Conservation (phyloP, 2,113 vertebrate genomes). For the Macquaria ambigua region DNA sequence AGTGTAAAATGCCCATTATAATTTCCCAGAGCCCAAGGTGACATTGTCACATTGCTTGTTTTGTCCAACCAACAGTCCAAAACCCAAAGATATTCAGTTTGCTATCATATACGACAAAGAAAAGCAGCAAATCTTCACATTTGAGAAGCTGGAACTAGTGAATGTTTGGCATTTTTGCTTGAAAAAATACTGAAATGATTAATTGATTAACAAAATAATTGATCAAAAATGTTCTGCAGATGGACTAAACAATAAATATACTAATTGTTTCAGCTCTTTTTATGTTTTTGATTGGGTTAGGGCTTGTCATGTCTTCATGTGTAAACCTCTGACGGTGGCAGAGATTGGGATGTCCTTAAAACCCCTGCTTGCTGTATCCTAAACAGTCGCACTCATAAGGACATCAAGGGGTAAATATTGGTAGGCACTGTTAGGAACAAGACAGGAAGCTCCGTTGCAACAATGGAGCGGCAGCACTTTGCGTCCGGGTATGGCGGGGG, state of each 20-base stretch:
- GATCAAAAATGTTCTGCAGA: background rate
- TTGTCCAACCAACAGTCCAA: background rate
- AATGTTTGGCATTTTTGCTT: background rate
- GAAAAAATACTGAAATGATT: background rate
- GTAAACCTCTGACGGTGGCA: background rate
- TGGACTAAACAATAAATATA: background rate
- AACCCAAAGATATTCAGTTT: background rate
- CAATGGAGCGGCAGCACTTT: conserved; percentile 62
- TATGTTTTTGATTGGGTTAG: background rate
- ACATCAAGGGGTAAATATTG: conserved; percentile 37
- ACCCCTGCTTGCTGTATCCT: conserved; percentile 35
- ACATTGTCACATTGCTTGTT: background rate
- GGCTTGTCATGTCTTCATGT: background rate
- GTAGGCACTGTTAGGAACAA: conserved; percentile 15
- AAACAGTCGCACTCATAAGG: conserved; percentile 23
- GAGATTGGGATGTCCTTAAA: background rate
- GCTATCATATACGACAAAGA: background rate
- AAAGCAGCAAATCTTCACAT: background rate
- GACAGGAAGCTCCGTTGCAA: conserved; percentile 62
- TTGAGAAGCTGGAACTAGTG: background rate
- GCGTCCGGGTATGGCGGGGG: conserved; percentile 63
- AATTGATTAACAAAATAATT: background rate
- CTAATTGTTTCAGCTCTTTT: background rate
- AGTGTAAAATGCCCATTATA: background rate
- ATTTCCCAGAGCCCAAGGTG: background rate